Conservation (phyloP, 37 sponge, comb jelly and placozoan species). For the Eunapius fragilis region DNA sequence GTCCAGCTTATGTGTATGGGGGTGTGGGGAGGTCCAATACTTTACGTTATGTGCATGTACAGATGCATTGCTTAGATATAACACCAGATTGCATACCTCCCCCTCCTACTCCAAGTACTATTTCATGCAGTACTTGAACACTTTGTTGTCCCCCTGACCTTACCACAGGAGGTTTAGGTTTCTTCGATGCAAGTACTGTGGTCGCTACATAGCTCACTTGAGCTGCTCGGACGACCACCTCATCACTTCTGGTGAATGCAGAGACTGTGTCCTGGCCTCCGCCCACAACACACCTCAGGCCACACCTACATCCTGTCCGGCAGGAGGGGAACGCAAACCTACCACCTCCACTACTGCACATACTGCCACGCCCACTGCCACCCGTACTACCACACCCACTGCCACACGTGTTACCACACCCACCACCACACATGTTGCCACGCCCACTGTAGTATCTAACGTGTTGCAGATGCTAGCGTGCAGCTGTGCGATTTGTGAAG, state of each 20-base stretch:
- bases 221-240: constrained; percentile 10
- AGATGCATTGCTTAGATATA: no score
- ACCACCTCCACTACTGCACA: not conserved
- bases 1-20: no score
- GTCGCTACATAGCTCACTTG: constrained; percentile 24
- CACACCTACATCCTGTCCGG: no score
- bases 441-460: not conserved
- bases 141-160: not conserved
- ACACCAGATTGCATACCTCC: no score
- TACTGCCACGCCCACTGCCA: not conserved
- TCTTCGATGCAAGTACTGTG: constrained; percentile 17
- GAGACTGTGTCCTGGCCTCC: not conserved
- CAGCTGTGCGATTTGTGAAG: not conserved
- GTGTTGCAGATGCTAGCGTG: no score
- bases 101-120: no score
- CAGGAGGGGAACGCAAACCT: not conserved
- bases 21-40: no score
- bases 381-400: not conserved
- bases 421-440: not conserved
- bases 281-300: no score
- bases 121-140: no score
- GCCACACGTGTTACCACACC: not conserved
- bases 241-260: not conserved
- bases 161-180: constrained; percentile 23
- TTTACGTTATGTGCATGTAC: no score